Base-by-base conservation (phyloP, 2,888 invertebrate genomes). In the Heliconius ethilla region DNA sequence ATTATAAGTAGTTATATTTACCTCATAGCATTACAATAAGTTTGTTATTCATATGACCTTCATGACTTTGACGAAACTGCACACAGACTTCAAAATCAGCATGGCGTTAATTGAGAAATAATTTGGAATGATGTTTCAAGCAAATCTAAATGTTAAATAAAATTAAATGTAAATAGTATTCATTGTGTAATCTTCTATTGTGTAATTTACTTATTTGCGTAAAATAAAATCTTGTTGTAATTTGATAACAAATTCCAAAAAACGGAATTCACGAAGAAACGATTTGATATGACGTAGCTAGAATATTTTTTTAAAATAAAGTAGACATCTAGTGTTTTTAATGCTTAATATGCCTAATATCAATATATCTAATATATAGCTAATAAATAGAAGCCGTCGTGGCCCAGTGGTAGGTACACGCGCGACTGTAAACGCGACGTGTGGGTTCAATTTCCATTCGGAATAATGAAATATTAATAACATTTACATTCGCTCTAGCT, bases 41-140 rank as follows among this genome's bases (percentile, higher is more conserved):
- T 29, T 69, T 40, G 37, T 25, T n/a, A 40, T 69, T 69, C 13
- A 40, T 40, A 45, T 69, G 40, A 45, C 69, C 69, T 69, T 69
- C 25, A 40, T 25, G 15, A 25, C 40, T 45, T 25, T 18, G 69
- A 40, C 40, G 69, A 25, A 25, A 45, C 15, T 40, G 25, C 13
- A 40, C 5, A 62, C 11, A 63, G 25, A 27, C 63, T 27, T 27
- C 5, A 63, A 25, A 63, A 63, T 63, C 2, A 63, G 25, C 27
- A 27, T 63, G 27, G 25, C 22, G n/a, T 29, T 18, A 13, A 27
- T n/a, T 22, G n/a, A n/a, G 37, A 5, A 40, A 69, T 40, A 69
- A 15, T 15, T 67, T 13, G 25, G 13, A 7, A 25, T 13, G 25
- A 25, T 4, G 3, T 11, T n/a, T n/a, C 1, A 11, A n/a, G n/a